These are phyloP conservation scores for Ophion ellenae DNA, from an alignment of 2,888 invertebrate species.

Conservation along the genomic window DNA sequence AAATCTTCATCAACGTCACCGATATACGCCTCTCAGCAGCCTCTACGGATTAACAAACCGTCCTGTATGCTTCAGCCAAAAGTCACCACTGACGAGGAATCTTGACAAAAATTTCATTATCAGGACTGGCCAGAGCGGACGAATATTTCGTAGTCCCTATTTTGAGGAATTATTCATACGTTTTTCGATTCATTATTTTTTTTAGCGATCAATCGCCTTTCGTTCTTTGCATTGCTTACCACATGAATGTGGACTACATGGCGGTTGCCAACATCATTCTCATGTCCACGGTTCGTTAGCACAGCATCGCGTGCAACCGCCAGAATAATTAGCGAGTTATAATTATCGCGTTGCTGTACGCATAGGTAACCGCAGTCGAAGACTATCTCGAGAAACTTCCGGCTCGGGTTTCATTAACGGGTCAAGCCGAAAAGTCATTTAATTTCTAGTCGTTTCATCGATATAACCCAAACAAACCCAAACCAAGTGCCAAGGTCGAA, in stretches of 20 bases:
- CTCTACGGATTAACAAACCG: background rate
- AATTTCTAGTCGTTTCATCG: background rate
- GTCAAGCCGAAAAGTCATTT: background rate
- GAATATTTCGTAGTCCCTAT: background rate
- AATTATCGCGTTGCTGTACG: constrained; percentile 48
- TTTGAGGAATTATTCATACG: background rate
- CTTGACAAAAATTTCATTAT: background rate
- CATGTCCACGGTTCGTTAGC: constrained; percentile 53
- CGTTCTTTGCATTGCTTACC: background rate
- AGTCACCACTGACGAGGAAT: background rate
- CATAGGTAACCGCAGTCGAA: constrained; percentile 7
- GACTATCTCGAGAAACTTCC: constrained; percentile 40
- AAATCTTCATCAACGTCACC: constrained; percentile 42
- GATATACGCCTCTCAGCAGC: background rate
- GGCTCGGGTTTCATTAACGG: constrained; percentile 46
- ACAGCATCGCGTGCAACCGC: constrained; percentile 51
- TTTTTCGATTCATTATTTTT: background rate
- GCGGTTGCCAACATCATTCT: constrained; percentile 21
- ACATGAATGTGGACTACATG: background rate
- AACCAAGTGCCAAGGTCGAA: no score
- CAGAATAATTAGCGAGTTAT: constrained; percentile 61
- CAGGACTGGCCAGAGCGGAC: no score
- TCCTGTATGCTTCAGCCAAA: background rate
- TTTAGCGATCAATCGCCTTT: background rate
- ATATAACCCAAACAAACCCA: background rate